Conservation (phyloP, 2,113 vertebrate species). For the Eretmochelys imbricata region DNA sequence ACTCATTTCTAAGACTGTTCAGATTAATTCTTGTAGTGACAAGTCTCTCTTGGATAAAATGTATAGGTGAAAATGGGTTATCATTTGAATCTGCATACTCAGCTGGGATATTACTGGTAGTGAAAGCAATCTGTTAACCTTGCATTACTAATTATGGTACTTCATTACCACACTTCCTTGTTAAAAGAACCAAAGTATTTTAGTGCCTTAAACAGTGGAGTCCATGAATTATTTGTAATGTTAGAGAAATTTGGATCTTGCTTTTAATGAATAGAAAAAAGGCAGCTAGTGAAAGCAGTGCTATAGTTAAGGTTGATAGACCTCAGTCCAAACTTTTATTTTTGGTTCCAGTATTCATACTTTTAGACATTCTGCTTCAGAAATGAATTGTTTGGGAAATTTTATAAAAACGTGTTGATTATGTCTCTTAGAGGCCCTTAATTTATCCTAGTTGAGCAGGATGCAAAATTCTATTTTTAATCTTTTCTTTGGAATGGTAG, state of each 20-base stretch:
- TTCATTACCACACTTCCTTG: neutral
- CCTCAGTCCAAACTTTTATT: too few species aligned
- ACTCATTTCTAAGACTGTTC: too few species aligned
- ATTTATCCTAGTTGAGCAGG: too few species aligned
- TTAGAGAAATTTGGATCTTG: neutral
- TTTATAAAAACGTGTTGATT: neutral
- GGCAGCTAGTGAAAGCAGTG: neutral
- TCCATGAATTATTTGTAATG: neutral
- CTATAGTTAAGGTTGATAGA: neutral
- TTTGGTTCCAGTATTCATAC: too few species aligned
- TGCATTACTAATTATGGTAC: neutral
- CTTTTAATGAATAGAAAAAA: neutral
- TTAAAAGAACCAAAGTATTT: neutral
- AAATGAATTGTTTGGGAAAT: rapidly evolving
- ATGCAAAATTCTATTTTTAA: neutral
- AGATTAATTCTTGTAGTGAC: too few species aligned
- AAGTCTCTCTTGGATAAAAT: neutral
- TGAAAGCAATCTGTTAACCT: rapidly evolving
- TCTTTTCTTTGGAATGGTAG: neutral
- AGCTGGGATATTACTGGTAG: neutral
- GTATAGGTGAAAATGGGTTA: neutral
- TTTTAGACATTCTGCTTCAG: neutral
- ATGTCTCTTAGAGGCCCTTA: too few species aligned
- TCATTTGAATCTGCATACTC: rapidly evolving
- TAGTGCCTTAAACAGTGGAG: neutral